Conservation (phyloP, 2,113 vertebrate genomes). For the Eclectus roratus region DNA sequence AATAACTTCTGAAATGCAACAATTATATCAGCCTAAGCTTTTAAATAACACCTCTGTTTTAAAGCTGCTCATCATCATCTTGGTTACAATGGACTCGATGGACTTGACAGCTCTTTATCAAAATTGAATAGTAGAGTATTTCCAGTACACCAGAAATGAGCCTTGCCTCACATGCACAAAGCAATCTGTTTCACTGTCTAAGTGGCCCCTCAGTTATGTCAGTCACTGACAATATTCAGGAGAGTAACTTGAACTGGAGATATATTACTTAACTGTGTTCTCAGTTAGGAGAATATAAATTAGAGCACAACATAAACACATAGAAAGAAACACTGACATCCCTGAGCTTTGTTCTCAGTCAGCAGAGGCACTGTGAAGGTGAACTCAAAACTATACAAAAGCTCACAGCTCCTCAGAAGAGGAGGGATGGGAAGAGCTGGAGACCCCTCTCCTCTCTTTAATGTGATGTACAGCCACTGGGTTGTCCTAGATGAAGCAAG, state of each 20-base stretch:
- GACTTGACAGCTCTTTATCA: background rate
- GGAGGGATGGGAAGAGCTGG: background rate
- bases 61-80: background rate
- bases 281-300: background rate
- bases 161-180: background rate
- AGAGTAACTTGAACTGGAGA: background rate
- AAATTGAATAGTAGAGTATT: background rate
- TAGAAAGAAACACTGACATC: background rate
- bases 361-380: background rate
- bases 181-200: background rate
- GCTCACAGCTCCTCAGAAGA: background rate
- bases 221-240: background rate
- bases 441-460: background rate
- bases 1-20: background rate
- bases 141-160: background rate
- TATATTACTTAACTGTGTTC: background rate
- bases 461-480: background rate
- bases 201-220: background rate
- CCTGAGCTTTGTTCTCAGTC: background rate
- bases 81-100: background rate
- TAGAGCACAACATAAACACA: background rate
- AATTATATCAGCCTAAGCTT: background rate
- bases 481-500: background rate
- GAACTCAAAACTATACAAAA: background rate
- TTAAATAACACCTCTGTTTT: background rate